These are phyloP conservation scores for Drosophila guanche DNA, from an alignment of 1,140 invertebrate species.

Conservation along the genomic window DNA sequence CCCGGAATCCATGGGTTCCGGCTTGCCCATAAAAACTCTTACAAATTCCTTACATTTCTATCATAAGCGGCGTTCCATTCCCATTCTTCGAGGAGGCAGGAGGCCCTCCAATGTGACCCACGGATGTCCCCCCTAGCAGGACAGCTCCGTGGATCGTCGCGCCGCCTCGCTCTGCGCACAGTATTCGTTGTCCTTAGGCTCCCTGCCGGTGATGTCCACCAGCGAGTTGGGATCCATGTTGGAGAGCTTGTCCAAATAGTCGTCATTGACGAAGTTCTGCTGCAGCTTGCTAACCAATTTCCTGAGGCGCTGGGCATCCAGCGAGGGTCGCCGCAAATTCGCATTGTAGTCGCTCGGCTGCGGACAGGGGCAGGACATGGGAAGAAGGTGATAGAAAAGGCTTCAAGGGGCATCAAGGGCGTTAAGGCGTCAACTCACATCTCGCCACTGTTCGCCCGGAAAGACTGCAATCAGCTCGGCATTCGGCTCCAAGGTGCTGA, in stretches of 20 bases:
- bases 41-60: conserved; percentile 72
- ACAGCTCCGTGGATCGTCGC: conserved; percentile 58
- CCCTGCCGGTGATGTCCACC: conserved; percentile 90
- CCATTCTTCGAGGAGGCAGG: too few species aligned
- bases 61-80: conserved; percentile 65
- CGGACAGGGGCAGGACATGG: not conserved
- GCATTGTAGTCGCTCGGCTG: conserved; percentile 74
- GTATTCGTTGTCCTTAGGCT: conserved; percentile 87
- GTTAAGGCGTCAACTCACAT: conserved; percentile 62
- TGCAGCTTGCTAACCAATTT: conserved; percentile 89
- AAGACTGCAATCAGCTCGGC: conserved; percentile 92
- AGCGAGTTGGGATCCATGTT: conserved; percentile 94
- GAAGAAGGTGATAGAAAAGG: not conserved
- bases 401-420: not conserved
- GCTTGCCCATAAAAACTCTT: conserved; percentile 60
- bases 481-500: conserved; percentile 91
- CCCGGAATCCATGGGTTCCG: conserved; percentile 26
- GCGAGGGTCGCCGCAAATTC: conserved; percentile 83
- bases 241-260: conserved; percentile 90
- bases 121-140: conserved; percentile 40
- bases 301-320: conserved; percentile 85
- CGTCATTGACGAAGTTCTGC: conserved; percentile 90
- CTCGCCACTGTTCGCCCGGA: conserved; percentile 89
- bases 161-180: conserved; percentile 56
- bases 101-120: not conserved